Conservation (phyloP, 2,888 invertebrate species). For the Netelia virgata region DNA sequence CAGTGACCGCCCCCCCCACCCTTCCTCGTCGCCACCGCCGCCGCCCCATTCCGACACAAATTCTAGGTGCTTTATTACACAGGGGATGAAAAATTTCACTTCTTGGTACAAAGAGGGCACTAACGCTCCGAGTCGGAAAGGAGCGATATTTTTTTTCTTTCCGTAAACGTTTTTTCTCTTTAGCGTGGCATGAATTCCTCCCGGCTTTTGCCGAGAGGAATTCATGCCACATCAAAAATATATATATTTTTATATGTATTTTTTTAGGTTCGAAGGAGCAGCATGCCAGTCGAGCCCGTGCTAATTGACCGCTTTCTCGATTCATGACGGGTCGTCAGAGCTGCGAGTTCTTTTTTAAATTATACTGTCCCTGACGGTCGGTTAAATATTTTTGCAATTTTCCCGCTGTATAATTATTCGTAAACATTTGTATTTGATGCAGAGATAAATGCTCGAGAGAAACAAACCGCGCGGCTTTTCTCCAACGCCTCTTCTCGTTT, state of each 20-base stretch:
- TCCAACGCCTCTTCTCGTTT: constrained; percentile 1
- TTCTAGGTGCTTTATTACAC: constrained; percentile 51
- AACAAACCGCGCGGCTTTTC: constrained; percentile 1
- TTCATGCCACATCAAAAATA: too few species aligned
- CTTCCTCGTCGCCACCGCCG: too few species aligned
- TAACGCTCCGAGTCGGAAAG: constrained; percentile 26
- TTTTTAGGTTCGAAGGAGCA: not conserved
- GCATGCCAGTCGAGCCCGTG: too few species aligned
- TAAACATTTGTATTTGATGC: not conserved
- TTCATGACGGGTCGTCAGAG: too few species aligned
- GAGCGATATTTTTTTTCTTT: constrained; percentile 3
- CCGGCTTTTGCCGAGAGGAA: too few species aligned
- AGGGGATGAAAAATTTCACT: constrained; percentile 41
- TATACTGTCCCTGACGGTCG: not conserved
- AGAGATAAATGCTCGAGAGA: constrained; percentile 6
- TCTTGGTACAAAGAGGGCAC: constrained; percentile 10
- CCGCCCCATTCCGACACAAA: not conserved
- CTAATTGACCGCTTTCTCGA: too few species aligned
- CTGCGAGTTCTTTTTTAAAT: too few species aligned
- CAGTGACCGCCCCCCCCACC: too few species aligned
- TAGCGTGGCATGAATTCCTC: constrained; percentile 16
- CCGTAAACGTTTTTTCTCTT: not conserved
- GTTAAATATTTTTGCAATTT: not conserved
- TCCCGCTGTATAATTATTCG: not conserved
- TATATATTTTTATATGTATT: constrained; percentile 6